These are phyloP conservation scores for Chalcis sispes DNA, from an alignment of 2,888 invertebrate species.

Conservation along the genomic window DNA sequence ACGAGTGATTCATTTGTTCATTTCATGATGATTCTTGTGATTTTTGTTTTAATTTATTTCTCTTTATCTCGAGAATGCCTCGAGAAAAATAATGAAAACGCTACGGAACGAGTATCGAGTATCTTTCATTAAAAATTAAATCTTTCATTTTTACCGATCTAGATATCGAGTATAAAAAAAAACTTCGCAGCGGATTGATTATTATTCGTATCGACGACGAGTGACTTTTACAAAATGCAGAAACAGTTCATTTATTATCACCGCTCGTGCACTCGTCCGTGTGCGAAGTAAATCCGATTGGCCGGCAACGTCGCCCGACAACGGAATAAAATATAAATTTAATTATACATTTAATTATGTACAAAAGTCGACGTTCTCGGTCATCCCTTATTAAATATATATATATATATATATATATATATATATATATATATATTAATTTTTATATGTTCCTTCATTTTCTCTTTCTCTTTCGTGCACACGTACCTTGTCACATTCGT, in stretches of 20 bases:
- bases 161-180: constrained; percentile 48
- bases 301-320: constrained; percentile 48
- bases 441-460: constrained; percentile 51
- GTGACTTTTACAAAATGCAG: constrained; percentile 38
- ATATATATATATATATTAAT: constrained; percentile 56
- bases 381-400: neutral
- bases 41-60: constrained; percentile 11
- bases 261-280: constrained; percentile 28
- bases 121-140: constrained; percentile 38
- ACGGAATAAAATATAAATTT: constrained; percentile 49
- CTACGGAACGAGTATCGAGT: constrained; percentile 42
- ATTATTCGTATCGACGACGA: constrained; percentile 6
- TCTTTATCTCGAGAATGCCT: constrained; percentile 15
- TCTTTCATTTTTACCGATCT: constrained; percentile 31
- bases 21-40: constrained; percentile 37
- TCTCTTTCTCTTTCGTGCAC: constrained; percentile 48
- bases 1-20: constrained; percentile 44
- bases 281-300: constrained; percentile 33
- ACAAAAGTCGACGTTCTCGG: constrained; percentile 10
- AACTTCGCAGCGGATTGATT: constrained; percentile 45
- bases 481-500: constrained; percentile 33
- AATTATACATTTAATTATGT: constrained; percentile 59
- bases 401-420: constrained; percentile 39
- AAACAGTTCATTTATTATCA: constrained; percentile 39
- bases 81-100: constrained; percentile 18